phyloP scores from a whole-genome alignment of 2,113 vertebrate species.

The Alaudala cheleensis region DNA sequence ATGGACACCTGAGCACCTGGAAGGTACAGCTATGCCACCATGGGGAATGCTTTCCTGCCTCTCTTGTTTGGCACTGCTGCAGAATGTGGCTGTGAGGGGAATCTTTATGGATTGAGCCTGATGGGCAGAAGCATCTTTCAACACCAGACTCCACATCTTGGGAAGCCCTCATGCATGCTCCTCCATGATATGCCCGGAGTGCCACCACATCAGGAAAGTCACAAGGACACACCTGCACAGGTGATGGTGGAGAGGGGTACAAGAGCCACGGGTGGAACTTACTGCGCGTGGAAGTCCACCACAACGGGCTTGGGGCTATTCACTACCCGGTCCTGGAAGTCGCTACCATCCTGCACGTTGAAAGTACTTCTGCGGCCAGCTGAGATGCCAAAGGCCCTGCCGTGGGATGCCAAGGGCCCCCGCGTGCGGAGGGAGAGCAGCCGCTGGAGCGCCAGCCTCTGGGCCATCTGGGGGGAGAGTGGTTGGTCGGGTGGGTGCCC shows the following conservation, averaged over 20 bases:
- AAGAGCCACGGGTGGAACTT: slow-evolving; percentile 55
- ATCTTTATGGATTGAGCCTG: accelerated
- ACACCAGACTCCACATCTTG: no score
- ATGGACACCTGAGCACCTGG: accelerated
- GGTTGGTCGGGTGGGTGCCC: no score
- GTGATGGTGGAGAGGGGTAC: accelerated
- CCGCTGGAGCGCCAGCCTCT: slow-evolving; percentile 78
- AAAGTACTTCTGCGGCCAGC: slow-evolving; percentile 75
- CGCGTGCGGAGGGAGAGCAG: slow-evolving; percentile 58
- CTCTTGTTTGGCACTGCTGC: background rate
- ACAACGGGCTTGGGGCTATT: slow-evolving; percentile 89
- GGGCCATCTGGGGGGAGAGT: slow-evolving; percentile 85
- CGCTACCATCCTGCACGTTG: slow-evolving; percentile 89
- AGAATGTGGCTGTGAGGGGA: background rate
- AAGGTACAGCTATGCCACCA: accelerated
- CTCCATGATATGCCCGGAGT: accelerated
- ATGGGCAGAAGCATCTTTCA: background rate
- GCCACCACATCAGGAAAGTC: background rate
- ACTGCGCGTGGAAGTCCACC: slow-evolving; percentile 96
- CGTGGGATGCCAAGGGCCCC: background rate
- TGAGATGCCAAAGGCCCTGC: slow-evolving; percentile 52
- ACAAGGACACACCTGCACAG: accelerated
- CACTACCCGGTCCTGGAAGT: slow-evolving; percentile 92
- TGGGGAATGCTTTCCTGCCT: background rate
- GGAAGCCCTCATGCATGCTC: background rate